A percentile compares a stretch with the other conserved stretches of the same genome.
These are phyloP conservation scores for Procavia capensis DNA, from an alignment of 2,113 vertebrate species.

Conservation along the genomic window DNA sequence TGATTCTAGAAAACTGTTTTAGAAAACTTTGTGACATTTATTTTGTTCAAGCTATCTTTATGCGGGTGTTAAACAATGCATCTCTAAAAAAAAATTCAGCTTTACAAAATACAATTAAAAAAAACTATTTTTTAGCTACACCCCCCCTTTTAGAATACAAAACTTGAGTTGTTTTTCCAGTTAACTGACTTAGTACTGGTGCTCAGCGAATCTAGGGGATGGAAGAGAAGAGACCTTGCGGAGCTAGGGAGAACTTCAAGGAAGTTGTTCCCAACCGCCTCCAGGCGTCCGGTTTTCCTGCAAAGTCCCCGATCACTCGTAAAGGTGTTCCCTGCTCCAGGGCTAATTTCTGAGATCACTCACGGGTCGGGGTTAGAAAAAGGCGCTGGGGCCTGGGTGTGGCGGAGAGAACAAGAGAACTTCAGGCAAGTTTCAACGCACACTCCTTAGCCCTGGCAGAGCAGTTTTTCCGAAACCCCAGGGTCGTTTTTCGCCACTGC, in stretches of 20 bases:
- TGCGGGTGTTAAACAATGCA: neutral
- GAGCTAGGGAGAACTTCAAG: neutral
- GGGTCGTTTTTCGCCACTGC: neutral
- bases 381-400: neutral
- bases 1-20: neutral
- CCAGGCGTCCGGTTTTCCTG: neutral
- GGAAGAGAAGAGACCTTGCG: neutral
- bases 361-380: neutral
- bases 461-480: neutral
- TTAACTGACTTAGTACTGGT: accelerated
- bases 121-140: neutral
- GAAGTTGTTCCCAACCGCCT: neutral
- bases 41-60: neutral
- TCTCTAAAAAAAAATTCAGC: neutral
- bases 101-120: neutral
- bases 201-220: neutral
- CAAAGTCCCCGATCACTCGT: neutral
- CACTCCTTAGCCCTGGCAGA: neutral
- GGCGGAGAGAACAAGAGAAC: neutral
- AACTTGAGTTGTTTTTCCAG: neutral
- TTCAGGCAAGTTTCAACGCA: neutral
- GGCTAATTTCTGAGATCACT: neutral
- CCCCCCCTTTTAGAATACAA: neutral
- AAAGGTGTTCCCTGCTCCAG: neutral
- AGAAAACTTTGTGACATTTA: neutral